Evolutionary conservation across 2,888 invertebrate genomes (phyloP).

Genomic region (Dioctria linearis): DNA sequence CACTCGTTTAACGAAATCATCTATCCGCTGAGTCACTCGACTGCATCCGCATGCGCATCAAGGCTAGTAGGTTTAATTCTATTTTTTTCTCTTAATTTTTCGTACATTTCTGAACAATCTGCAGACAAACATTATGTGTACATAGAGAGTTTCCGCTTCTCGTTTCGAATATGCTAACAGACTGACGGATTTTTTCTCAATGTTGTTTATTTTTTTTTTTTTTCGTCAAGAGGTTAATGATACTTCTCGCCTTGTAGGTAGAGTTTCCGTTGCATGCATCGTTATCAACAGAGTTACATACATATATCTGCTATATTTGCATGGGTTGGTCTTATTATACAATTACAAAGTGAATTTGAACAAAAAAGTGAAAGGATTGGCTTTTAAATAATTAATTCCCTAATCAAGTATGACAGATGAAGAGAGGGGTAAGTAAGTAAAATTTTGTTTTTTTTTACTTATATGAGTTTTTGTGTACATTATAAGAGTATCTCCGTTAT

Average conservation of each 20-base stretch:
- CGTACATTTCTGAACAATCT: constrained; percentile 7
- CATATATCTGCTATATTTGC: background rate
- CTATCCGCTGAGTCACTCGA: constrained; percentile 16
- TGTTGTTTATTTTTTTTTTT: background rate
- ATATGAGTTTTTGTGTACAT: no score
- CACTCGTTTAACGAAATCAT: background rate
- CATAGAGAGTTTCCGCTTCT: constrained; percentile 6
- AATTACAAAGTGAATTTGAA: no score
- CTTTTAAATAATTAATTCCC: no score
- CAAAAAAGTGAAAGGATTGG: no score
- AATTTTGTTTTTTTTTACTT: no score
- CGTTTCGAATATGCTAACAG: background rate
- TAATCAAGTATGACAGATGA: no score
- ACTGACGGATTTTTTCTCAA: background rate
- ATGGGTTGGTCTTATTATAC: no score
- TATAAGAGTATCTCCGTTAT: no score
- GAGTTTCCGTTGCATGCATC: constrained; percentile 17
- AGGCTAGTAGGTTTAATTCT: constrained; percentile 26
- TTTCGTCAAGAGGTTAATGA: constrained; percentile 24
- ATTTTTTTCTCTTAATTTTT: background rate
- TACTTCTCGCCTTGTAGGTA: constrained; percentile 27
- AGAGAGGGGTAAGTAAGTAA: no score
- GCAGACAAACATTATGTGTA: constrained; percentile 3
- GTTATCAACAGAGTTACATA: constrained; percentile 3
- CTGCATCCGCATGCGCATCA: constrained; percentile 40